phyloP scores from a whole-genome alignment of 2,113 vertebrate species.

The Heteronetta atricapilla region DNA sequence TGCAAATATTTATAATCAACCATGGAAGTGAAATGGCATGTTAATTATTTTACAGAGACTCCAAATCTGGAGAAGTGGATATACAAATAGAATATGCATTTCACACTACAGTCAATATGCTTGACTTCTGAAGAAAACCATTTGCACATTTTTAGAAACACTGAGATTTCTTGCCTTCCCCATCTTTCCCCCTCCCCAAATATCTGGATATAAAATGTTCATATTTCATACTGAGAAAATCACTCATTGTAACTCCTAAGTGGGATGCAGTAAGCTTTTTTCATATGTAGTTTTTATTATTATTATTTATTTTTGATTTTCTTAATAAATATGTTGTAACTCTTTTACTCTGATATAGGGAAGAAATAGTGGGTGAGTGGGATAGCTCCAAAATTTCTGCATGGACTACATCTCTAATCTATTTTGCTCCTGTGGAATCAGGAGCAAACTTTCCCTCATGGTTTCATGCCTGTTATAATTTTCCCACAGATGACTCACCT shows the following conservation, averaged over 20 bases:
- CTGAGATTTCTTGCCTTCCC: neutral
- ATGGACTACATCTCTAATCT: neutral
- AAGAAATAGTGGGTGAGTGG: neutral
- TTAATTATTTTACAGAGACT: neutral
- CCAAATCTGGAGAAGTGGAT: neutral
- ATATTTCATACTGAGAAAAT: neutral
- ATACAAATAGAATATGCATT: neutral
- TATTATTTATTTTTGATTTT: neutral
- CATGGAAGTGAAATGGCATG: neutral
- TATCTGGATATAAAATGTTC: neutral
- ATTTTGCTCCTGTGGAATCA: neutral
- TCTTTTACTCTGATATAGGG: neutral
- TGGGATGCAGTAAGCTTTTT: neutral
- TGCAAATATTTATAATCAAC: neutral
- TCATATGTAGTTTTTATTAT: neutral
- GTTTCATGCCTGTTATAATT: neutral
- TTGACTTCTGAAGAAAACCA: neutral
- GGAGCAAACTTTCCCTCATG: neutral
- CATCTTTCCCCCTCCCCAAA: neutral
- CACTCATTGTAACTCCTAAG: neutral
- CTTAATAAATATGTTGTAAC: neutral
- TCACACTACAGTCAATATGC: neutral
- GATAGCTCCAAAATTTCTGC: neutral
- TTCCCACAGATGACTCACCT: constrained; percentile 61
- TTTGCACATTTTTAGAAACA: neutral